phyloP scores from a whole-genome alignment of 2,888 invertebrate species.

The Ophion ellenae region DNA sequence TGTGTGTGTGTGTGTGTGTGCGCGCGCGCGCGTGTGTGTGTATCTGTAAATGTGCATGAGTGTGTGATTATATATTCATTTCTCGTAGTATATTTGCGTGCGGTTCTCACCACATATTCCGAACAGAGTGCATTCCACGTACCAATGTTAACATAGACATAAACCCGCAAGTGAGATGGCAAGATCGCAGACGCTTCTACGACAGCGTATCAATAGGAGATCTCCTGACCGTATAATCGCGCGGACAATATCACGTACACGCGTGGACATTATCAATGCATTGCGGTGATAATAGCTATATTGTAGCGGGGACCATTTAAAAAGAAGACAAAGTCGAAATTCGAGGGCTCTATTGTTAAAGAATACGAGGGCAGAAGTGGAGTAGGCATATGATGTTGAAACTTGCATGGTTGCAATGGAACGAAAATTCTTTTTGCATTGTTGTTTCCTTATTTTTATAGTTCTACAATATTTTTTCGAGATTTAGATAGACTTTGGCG shows the following conservation, averaged over 20 bases:
- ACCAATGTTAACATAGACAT: slow-evolving; percentile 2
- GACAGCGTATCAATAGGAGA: slow-evolving; percentile 36
- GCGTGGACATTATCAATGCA: neutral
- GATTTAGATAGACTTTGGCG: no score
- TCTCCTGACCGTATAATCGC: slow-evolving; percentile 47
- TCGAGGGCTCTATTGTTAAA: no score
- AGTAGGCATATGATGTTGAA: no score
- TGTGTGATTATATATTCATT: neutral
- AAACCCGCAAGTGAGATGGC: slow-evolving; percentile 49
- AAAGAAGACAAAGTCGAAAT: no score
- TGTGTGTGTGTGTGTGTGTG: no score
- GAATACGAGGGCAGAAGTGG: no score
- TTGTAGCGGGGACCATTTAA: no score
- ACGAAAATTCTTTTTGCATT: neutral
- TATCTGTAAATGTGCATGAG: no score
- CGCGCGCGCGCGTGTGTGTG: no score
- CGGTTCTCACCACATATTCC: slow-evolving; percentile 52
- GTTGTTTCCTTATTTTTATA: neutral
- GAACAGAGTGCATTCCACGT: neutral
- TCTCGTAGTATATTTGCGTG: slow-evolving; percentile 52
- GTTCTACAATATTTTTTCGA: neutral
- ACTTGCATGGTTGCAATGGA: no score
- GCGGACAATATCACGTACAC: neutral
- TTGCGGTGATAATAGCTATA: neutral
- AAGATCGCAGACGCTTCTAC: slow-evolving; percentile 39